Evolutionary conservation across 1,140 invertebrate genomes (phyloP).

Genomic region (Hestina assimilis): DNA sequence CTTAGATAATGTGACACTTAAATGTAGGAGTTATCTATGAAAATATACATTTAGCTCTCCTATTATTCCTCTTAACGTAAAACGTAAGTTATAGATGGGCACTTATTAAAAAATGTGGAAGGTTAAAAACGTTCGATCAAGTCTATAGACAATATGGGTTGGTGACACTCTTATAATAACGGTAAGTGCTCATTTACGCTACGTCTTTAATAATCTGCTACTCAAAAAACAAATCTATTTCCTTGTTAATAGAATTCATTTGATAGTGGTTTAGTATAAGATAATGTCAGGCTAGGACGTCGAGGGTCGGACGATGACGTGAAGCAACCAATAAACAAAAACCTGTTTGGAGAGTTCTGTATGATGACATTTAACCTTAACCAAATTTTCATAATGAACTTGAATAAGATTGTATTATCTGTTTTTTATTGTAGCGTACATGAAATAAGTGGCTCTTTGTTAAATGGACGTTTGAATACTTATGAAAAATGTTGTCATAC

Average conservation of each 20-base stretch:
- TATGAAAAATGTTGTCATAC: no score
- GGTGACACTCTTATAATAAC: conserved; percentile 56
- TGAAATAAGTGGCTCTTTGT: no score
- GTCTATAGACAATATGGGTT: conserved; percentile 42
- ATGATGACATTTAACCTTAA: conserved; percentile 25
- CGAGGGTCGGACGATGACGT: conserved; percentile 56
- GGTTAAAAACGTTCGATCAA: neutral
- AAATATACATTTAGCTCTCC: no score
- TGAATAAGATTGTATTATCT: neutral
- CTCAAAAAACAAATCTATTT: conserved; percentile 28
- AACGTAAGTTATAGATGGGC: no score
- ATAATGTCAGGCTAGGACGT: conserved; percentile 39
- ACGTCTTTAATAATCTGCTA: conserved; percentile 22
- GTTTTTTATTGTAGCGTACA: no score
- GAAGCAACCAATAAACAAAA: conserved; percentile 50
- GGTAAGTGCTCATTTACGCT: conserved; percentile 55
- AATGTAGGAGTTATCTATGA: no score
- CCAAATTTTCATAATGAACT: neutral
- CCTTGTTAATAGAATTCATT: conserved; percentile 20
- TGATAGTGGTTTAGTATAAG: conserved; percentile 24
- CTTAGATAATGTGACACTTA: no score
- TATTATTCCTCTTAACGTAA: no score
- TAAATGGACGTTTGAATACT: no score
- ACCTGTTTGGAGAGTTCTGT: conserved; percentile 37
- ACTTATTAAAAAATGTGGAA: neutral